Evolutionary conservation across 2,888 invertebrate genomes (phyloP).

Genomic region (Empis stercorea): DNA sequence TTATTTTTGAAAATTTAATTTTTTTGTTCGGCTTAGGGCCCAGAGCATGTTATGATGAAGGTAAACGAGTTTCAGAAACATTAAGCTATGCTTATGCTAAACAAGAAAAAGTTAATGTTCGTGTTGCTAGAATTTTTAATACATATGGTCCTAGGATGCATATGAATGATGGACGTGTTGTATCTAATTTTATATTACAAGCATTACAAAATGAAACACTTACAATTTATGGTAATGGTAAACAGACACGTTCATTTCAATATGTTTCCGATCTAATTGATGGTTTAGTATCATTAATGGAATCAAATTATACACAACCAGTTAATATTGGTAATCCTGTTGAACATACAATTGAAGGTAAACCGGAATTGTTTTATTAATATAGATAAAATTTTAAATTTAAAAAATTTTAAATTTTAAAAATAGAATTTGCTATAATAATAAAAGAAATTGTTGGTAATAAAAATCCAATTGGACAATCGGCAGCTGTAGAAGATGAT

Average conservation of each 20-base stretch:
- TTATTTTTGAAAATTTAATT: constrained; percentile 9
- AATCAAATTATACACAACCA: constrained; percentile 81
- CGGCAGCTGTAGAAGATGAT: constrained; percentile 87
- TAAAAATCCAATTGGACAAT: constrained; percentile 67
- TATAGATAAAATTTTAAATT: constrained; percentile 3
- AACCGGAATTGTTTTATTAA: constrained; percentile 1
- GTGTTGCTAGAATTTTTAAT: constrained; percentile 97
- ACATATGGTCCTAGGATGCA: constrained; percentile 99
- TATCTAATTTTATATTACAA: constrained; percentile 97
- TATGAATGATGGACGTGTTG: constrained; percentile 95
- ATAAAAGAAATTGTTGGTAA: constrained; percentile 78
- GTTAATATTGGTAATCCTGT: constrained; percentile 97
- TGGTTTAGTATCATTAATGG: constrained; percentile 85
- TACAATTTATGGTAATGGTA: constrained; percentile 82
- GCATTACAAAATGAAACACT: constrained; percentile 89
- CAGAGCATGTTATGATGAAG: constrained; percentile 97
- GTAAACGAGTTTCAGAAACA: constrained; percentile 96
- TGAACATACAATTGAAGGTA: constrained; percentile 88
- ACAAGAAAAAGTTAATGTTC: constrained; percentile 88
- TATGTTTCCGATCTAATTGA: constrained; percentile 96
- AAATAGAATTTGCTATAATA: constrained; percentile 69
- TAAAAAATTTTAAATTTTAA: constrained; percentile 1
- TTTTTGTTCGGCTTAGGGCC: constrained; percentile 50
- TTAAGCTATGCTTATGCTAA: constrained; percentile 91
- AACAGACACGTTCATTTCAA: constrained; percentile 92